These are phyloP conservation scores for Hippopotamus amphibius DNA, from an alignment of 2,113 vertebrate species.

Conservation along the genomic window DNA sequence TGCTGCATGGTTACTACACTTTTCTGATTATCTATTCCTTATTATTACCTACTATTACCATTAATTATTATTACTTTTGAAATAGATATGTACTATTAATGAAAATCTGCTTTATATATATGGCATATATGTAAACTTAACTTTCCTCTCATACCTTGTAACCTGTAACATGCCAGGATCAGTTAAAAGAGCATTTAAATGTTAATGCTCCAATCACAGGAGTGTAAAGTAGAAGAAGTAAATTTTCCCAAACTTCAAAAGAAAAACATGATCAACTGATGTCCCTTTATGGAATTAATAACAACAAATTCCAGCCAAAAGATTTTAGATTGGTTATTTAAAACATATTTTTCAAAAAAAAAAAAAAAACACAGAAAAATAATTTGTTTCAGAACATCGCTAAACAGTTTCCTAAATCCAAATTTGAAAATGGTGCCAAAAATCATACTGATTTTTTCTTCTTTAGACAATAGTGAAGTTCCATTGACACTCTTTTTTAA, in stretches of 20 bases:
- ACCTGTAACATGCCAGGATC: neutral
- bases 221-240: neutral
- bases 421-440: slow-evolving; percentile 17
- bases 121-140: neutral
- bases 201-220: neutral
- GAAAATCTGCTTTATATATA: neutral
- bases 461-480: neutral
- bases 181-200: neutral
- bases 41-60: neutral
- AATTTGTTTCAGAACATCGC: neutral
- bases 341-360: neutral
- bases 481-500: neutral
- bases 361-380: neutral
- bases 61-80: neutral
- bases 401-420: neutral
- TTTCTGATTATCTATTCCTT: neutral
- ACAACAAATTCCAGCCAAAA: neutral
- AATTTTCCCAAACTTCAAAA: neutral
- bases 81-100: neutral
- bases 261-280: neutral
- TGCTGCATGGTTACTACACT: neutral
- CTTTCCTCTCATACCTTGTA: neutral
- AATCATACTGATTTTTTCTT: neutral
- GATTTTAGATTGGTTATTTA: neutral
- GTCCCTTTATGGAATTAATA: neutral